These are phyloP conservation scores for Nansenia antarctica DNA, from an alignment of 2,113 vertebrate species.

Conservation along the genomic window DNA sequence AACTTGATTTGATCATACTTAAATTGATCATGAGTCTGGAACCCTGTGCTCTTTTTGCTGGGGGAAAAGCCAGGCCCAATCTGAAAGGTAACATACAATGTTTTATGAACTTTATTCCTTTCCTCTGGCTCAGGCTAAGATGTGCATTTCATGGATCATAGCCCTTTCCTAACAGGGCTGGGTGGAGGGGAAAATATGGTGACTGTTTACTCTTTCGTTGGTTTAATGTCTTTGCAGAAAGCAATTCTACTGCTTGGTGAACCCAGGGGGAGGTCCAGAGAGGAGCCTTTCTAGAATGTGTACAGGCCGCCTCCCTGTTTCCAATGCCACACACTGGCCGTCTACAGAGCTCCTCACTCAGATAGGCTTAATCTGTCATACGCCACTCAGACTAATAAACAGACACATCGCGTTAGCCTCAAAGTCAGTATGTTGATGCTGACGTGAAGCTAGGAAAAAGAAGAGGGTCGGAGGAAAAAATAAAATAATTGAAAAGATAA, in stretches of 20 bases:
- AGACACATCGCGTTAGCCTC: constrained; percentile 67
- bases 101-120: constrained; percentile 34
- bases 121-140: constrained; percentile 26
- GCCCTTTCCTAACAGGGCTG: not conserved
- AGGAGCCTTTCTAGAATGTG: not conserved
- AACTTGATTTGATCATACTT: not conserved
- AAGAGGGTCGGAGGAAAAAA: constrained; percentile 36
- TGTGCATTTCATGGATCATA: constrained; percentile 40
- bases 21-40: too few species aligned
- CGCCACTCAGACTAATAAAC: constrained; percentile 60
- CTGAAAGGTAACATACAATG: not conserved
- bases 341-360: constrained; percentile 24
- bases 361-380: constrained; percentile 54
- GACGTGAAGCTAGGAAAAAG: not conserved
- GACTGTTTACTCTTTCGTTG: constrained; percentile 19
- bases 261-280: not conserved
- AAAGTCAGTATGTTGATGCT: constrained; percentile 56
- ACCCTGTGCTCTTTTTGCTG: not conserved
- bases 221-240: constrained; percentile 11
- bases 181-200: not conserved
- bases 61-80: not conserved
- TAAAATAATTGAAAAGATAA: constrained; percentile 73
- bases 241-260: constrained; percentile 18
- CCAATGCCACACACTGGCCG: constrained; percentile 19
- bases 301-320: not conserved